A percentile compares a stretch with the other conserved stretches of the same genome.
Evolutionary conservation across 1,140 invertebrate genomes (phyloP).

Genomic region (Cyclargus thomasi): DNA sequence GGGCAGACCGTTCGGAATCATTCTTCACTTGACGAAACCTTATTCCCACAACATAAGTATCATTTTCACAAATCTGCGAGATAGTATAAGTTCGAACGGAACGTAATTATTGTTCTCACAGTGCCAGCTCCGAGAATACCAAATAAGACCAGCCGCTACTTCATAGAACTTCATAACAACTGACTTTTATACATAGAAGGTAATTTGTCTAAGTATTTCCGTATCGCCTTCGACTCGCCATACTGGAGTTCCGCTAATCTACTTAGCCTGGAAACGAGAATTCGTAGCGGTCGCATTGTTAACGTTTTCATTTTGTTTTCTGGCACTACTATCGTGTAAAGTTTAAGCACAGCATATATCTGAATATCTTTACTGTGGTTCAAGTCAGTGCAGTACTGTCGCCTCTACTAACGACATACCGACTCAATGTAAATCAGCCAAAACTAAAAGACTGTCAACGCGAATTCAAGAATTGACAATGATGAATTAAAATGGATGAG

Average conservation of each 20-base stretch:
- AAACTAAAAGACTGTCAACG: not conserved
- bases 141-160: constrained; percentile 31
- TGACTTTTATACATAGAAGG: constrained; percentile 22
- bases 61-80: too few species aligned
- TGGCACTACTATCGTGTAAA: too few species aligned
- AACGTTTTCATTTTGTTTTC: not conserved
- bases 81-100: too few species aligned
- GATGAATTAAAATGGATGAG: not conserved
- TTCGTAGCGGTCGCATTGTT: not conserved
- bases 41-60: too few species aligned
- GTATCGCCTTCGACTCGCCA: constrained; percentile 17
- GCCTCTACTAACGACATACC: too few species aligned
- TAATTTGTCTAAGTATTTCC: constrained; percentile 14
- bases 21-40: too few species aligned
- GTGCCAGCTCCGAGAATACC: constrained; percentile 29
- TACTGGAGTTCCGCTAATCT: constrained; percentile 10
- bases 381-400: too few species aligned
- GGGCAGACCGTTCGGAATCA: constrained; percentile 24
- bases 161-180: constrained; percentile 29
- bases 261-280: too few species aligned
- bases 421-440: too few species aligned
- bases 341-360: too few species aligned
- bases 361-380: too few species aligned
- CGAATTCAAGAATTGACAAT: not conserved
- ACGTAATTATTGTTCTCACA: constrained; percentile 31